Conservation (phyloP, 2,888 invertebrate genomes). For the Ormyrus nitidulus region DNA sequence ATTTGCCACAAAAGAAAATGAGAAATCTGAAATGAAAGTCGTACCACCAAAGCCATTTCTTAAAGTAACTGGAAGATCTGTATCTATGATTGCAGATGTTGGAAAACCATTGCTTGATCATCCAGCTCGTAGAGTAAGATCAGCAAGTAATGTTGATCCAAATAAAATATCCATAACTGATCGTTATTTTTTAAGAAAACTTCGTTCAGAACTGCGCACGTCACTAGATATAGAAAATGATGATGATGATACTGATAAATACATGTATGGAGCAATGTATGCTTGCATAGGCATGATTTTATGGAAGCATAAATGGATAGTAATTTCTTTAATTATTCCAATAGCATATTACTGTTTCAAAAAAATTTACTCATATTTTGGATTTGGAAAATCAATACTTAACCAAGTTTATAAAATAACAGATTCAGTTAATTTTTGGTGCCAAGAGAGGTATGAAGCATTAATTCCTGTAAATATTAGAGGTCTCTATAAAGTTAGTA, state of each 20-base stretch:
- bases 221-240: constrained; percentile 67
- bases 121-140: constrained; percentile 53
- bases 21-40: constrained; percentile 30
- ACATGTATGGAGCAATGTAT: constrained; percentile 87
- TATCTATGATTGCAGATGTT: constrained; percentile 67
- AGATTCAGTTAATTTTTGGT: constrained; percentile 79
- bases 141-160: constrained; percentile 49
- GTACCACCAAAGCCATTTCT: constrained; percentile 55
- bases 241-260: constrained; percentile 74
- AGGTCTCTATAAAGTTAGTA: constrained; percentile 84
- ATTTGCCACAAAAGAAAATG: constrained; percentile 38
- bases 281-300: constrained; percentile 89
- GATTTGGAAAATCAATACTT: constrained; percentile 74
- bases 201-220: constrained; percentile 67
- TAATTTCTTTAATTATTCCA: constrained; percentile 87
- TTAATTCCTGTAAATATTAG: constrained; percentile 86
- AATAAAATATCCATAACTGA: constrained; percentile 60
- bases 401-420: constrained; percentile 72
- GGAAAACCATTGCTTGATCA: constrained; percentile 56
- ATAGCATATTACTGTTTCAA: constrained; percentile 83
- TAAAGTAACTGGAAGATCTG: constrained; percentile 62
- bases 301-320: constrained; percentile 90
- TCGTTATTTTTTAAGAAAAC: constrained; percentile 68
- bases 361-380: constrained; percentile 74
- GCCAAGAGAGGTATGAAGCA: constrained; percentile 81